phyloP scores from a whole-genome alignment of 2,888 invertebrate genomes.

The Cantharis flavilabris region DNA sequence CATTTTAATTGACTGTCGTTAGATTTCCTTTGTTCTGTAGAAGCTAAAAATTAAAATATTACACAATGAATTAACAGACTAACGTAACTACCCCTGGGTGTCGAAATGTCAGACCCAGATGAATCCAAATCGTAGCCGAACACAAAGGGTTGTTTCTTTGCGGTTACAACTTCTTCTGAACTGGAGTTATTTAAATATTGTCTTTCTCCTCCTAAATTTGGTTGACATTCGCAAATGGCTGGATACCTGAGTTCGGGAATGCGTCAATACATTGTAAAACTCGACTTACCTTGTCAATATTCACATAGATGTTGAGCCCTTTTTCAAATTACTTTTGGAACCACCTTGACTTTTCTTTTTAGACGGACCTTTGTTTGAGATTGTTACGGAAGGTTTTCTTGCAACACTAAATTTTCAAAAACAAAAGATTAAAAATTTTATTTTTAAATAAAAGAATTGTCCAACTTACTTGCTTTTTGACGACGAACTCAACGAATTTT shows the following conservation, averaged over 20 bases:
- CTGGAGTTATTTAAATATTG: slow-evolving; percentile 36
- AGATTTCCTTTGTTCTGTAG: background rate
- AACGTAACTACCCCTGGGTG: background rate
- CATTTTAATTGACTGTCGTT: background rate
- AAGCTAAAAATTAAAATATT: background rate
- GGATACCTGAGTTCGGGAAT: slow-evolving; percentile 29
- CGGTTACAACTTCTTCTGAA: slow-evolving; percentile 30
- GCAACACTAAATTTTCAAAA: background rate
- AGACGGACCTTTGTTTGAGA: background rate
- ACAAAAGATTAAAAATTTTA: background rate
- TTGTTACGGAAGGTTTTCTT: background rate
- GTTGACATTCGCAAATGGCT: slow-evolving; percentile 44
- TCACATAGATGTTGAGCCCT: background rate
- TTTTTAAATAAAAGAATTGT: too few relatives aligned
- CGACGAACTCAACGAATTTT: background rate
- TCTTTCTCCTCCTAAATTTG: slow-evolving; percentile 44
- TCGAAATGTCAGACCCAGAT: slow-evolving; percentile 31
- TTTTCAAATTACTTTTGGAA: background rate
- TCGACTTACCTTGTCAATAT: background rate
- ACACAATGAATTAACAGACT: background rate
- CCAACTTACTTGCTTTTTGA: background rate
- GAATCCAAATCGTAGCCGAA: slow-evolving; percentile 51
- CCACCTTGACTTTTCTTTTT: background rate
- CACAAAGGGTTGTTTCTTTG: slow-evolving; percentile 38
- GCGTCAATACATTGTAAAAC: background rate